Base-by-base conservation (phyloP, 2,797 vertebrate genomes). In the Apogon talboti region DNA sequence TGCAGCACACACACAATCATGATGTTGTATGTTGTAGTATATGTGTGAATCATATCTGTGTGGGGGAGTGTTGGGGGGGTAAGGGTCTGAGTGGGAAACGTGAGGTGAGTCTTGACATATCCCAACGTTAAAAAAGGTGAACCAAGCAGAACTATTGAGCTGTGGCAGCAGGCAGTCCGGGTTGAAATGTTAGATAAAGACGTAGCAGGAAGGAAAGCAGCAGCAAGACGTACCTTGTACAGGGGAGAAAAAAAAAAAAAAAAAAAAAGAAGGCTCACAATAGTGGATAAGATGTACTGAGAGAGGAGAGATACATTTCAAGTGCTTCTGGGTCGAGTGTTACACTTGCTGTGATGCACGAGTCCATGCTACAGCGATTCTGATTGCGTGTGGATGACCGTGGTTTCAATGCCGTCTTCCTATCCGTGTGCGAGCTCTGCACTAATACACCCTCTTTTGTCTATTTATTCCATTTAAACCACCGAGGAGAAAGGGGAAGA, bases 121-220 rank as follows among this genome's bases (percentile, higher is more conserved):
- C 69, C 64, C 55, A 68, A 70, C 77, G 59, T 82, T 84, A 83
- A 79, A 86, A 30, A 89, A 87, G 79, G 81, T 84, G 82, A 91
- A 86, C 38, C 79, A 88, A 87, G 89, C 86, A 90, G 83, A 87
- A 79, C 74, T 79, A 84, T 86, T 89, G 87, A 92, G 87, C 78
- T 78, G 81, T 81, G 74, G 79, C 35, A 24, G 79, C 75, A 76
- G 79, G 78, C 67, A 58, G 83, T 81, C 81, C 67, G 51, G 3
- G 35, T 76, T 66, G 79, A 83, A 85, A 83, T 77, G 70, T 67
- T 65, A 84, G 82, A 92, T 92, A 82, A 91, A 91, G 89, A 87
- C 18, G 6, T 78, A 81, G 57, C 71, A 18, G 71, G 67, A 72
- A 67, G 81, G 85, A 89, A 89, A 85, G 78, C 53, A 47, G 56